Percentiles rank a stretch among this genome's conserved stretches.
phyloP scores from a whole-genome alignment of 2,113 vertebrate genomes.

The Atlantisia rogersi region DNA sequence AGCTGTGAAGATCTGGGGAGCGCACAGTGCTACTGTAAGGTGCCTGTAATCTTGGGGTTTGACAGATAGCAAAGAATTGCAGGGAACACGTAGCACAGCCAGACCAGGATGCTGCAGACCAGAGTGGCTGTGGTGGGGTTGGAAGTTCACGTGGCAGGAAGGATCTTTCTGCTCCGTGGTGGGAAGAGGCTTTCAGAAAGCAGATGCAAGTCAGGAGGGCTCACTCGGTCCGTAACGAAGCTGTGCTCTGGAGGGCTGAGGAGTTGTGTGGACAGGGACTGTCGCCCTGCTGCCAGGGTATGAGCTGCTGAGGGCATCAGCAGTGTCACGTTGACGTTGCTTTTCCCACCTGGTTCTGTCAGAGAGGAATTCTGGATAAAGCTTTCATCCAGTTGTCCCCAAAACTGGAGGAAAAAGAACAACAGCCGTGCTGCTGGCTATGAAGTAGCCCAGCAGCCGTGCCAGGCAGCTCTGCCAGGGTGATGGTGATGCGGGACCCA shows the following conservation, averaged over 20 bases:
- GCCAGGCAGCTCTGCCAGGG: background rate
- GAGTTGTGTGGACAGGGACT: background rate
- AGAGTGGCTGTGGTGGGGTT: background rate
- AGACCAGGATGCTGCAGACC: background rate
- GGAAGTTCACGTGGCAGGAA: background rate
- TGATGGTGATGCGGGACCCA: fast-evolving
- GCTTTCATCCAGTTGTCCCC: background rate
- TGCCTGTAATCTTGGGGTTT: background rate
- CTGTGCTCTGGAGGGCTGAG: background rate
- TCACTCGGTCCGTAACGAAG: fast-evolving
- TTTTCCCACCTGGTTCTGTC: background rate
- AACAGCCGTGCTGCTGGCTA: fast-evolving
- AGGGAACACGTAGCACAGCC: background rate
- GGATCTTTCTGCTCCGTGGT: background rate
- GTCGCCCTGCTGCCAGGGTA: background rate
- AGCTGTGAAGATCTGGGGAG: background rate
- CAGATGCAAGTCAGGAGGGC: background rate
- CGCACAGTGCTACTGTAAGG: background rate
- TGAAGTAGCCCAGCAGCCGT: fast-evolving
- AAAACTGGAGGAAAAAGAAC: background rate
- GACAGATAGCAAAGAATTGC: background rate
- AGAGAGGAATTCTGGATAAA: background rate
- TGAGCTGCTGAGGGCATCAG: background rate
- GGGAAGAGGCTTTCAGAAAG: background rate
- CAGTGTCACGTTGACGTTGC: fast-evolving